Evolutionary conservation across 2,888 invertebrate species (phyloP), one percentile per base, ranked within the genome.

Genomic region (Orgyia antiqua): DNA sequence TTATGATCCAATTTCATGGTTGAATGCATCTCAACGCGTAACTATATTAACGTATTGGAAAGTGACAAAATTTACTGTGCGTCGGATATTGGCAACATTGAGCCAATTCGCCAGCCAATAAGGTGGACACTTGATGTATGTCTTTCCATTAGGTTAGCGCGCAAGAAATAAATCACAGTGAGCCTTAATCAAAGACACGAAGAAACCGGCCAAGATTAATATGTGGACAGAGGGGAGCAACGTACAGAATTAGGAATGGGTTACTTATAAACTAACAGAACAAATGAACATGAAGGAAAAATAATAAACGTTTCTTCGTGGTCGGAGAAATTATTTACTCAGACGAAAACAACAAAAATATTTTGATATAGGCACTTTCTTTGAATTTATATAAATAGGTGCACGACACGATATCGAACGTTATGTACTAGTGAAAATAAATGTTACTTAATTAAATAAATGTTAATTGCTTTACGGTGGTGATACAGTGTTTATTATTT

Each of bases 61-160:
- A 60, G 62, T 69, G 67, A 72, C 69, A 58, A 72, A 70, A 73
- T 69, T 68, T 64, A 70, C 58, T 63, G 57, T 56, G 55, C 49
- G 52, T 36, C 61, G 64, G 58, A 56, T 68, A 69, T 72, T 69
- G 76, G 64, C 70, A 68, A 69, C 64, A 78, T 82, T 75, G 77
- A 75, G 64, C 69, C 76, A 72, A 79, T 79, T 70, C 69, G 62
- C 71, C 59, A 64, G 71, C 77, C 80, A 84, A 84, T 84, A 83
- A 78, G 69, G 80, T 76, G 67, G 80, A 76, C 78, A 78, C 83
- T 83, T 86, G 84, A 86, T 68, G 75, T 77, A 86, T 83, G 78
- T 58, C 69, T 75, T 83, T 76, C 83, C 82, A 84, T 86, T 84
- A 86, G 69, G 78, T 75, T 72, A 65, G 69, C 68, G 68, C 58